A percentile compares a stretch with the other conserved stretches of the same genome.
phyloP scores from a whole-genome alignment of 2,888 invertebrate species.

The Torymus aiolomorphi region DNA sequence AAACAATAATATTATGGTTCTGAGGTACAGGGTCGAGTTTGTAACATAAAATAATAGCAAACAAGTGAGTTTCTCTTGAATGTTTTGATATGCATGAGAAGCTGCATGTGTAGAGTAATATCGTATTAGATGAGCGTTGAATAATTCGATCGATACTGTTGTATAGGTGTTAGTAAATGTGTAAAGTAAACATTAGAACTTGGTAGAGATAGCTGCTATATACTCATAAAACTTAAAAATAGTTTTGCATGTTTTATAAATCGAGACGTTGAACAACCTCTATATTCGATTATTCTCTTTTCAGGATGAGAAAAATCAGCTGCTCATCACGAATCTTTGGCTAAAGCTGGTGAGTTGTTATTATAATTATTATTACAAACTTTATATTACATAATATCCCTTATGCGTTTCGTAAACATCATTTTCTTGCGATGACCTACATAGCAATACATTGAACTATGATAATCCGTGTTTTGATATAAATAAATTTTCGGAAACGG shows the following conservation, averaged over 20 bases:
- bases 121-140: constrained; percentile 32
- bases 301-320: constrained; percentile 98
- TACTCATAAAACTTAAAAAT: constrained; percentile 27
- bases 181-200: constrained; percentile 37
- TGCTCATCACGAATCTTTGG: constrained; percentile 97
- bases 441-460: too few relatives aligned
- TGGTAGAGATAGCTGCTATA: constrained; percentile 25
- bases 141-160: constrained; percentile 34
- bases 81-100: constrained; percentile 47
- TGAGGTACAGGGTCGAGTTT: constrained; percentile 26
- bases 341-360: constrained; percentile 90
- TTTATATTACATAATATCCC: too few relatives aligned
- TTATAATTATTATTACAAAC: neutral
- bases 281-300: constrained; percentile 69
- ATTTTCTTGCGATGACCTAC: too few relatives aligned
- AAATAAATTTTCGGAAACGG: too few relatives aligned
- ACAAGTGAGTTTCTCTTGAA: constrained; percentile 43
- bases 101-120: constrained; percentile 37
- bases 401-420: too few relatives aligned
- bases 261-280: neutral
- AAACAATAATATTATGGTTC: constrained; percentile 9
- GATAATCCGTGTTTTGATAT: too few relatives aligned
- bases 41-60: constrained; percentile 11
- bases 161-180: constrained; percentile 35
- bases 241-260: constrained; percentile 39